Evolutionary conservation across 2,797 vertebrate species (phyloP), one percentile per base, ranked within the genome.

Genomic region (Sebastes cheni): DNA sequence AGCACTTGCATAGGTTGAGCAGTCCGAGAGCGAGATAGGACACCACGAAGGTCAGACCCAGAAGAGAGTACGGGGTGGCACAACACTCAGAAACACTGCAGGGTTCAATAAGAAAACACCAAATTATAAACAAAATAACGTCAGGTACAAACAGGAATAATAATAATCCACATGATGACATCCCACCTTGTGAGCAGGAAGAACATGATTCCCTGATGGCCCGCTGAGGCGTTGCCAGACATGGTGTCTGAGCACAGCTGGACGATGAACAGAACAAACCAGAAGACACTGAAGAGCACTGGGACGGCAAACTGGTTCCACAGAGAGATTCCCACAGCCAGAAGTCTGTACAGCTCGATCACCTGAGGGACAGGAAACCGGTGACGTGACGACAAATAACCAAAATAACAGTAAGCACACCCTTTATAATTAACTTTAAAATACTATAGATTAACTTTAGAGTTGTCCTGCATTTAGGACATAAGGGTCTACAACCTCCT

Each of bases 41-140:
- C 74, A 98, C 96, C 23, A 97, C 95, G 36, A 97, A 97, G 14
- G 97, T 96, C 87, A 98, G 93, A 64, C 97, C 97, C n/a, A 97
- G 55, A 1, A 98, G 94, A 16, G 97, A 97, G 90, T 97, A 98
- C 0, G 97, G 97, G 0, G 96, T 97, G 74, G 96, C 93, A 83
- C 97, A 98, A 88, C 97, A 97, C 86, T 97, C 96, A 0, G 97
- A 97, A 61, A 97, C 95, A 66, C 97, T 97, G 93, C 25, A 32
- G 68, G 29, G 4, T 54, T 50, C 0, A 16, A 29, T 4, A 72
- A 55, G 8, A 23, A 39, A 54, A 70, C 20, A 18, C 2, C 1
- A 8, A 16, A 23, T 29, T 12, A 55, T 12, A n/a, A 36, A 23
- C 4, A 11, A 56, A 20, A 36, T 11, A 25, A 23, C 1, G 5